Percentiles rank a stretch among this genome's conserved stretches.
These are phyloP conservation scores for Aleadryas rufinucha DNA, from an alignment of 2,113 vertebrate species.

Conservation along the genomic window DNA sequence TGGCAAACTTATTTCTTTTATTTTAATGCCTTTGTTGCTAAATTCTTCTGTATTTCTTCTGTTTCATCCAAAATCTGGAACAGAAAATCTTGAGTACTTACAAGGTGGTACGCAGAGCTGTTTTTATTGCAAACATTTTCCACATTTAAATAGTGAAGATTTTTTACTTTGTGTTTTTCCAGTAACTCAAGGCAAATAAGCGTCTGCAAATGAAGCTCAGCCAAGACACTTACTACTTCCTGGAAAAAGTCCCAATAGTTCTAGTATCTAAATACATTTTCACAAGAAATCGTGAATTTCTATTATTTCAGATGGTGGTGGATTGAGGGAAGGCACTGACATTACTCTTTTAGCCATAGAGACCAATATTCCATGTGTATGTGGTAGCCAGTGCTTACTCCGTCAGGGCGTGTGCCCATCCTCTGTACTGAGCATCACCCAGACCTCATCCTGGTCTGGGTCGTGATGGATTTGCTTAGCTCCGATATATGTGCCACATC, in stretches of 20 bases:
- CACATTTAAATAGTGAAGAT: background rate
- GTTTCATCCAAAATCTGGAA: background rate
- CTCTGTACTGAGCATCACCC: accelerated
- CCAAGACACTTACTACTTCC: background rate
- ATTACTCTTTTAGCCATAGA: background rate
- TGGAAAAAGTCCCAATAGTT: background rate
- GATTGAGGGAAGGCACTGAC: background rate
- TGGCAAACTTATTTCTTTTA: background rate
- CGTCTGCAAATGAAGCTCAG: background rate
- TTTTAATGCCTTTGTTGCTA: background rate
- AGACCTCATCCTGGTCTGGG: background rate
- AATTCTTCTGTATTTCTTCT: background rate
- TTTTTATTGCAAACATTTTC: background rate
- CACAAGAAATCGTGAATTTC: background rate
- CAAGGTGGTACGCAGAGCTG: background rate
- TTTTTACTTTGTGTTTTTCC: background rate
- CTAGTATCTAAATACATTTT: background rate
- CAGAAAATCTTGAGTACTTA: background rate
- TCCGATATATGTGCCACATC: background rate
- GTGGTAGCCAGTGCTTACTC: background rate
- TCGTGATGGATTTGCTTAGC: background rate
- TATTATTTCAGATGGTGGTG: background rate
- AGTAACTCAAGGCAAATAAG: background rate
- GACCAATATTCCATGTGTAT: accelerated
- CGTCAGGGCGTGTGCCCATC: accelerated